Evolutionary conservation across 2,888 invertebrate species (phyloP).

Genomic region (Lordiphosa andalusiaca): DNA sequence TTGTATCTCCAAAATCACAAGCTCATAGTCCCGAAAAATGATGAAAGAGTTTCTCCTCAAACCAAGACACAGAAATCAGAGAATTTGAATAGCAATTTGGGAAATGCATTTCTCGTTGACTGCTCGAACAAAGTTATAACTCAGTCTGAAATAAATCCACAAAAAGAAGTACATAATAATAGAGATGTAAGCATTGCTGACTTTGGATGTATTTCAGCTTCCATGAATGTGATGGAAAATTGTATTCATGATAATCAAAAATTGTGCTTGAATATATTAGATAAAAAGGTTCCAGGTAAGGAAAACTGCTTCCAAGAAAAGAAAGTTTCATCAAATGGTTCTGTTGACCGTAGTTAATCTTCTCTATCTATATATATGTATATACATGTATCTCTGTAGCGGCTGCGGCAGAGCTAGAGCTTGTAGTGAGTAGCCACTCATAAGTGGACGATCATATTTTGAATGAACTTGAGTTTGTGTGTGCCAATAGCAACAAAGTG

Average conservation of each 20-base stretch:
- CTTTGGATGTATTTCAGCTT: conserved; percentile 46
- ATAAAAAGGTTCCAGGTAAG: conserved; percentile 68
- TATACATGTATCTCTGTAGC: too few relatives aligned
- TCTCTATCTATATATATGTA: too few relatives aligned
- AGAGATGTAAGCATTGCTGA: conserved; percentile 27
- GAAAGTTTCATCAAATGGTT: too few relatives aligned
- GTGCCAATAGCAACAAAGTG: too few relatives aligned
- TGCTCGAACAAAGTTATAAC: not conserved
- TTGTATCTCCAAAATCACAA: conserved; percentile 50
- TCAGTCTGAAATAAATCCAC: not conserved
- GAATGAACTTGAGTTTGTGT: too few relatives aligned
- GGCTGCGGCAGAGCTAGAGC: too few relatives aligned
- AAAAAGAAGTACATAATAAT: not conserved
- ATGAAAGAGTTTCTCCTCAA: not conserved
- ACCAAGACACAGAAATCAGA: not conserved
- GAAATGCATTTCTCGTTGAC: not conserved
- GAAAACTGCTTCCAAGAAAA: not conserved
- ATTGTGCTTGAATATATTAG: conserved; percentile 71
- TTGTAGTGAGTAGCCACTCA: too few relatives aligned
- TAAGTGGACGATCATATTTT: too few relatives aligned
- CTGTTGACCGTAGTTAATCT: too few relatives aligned
- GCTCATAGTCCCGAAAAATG: conserved; percentile 47
- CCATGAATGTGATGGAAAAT: conserved; percentile 54
- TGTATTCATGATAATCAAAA: conserved; percentile 55
- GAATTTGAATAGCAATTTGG: conserved; percentile 7